phyloP scores from a whole-genome alignment of 2,797 vertebrate species.

The Lacerta viridis region DNA sequence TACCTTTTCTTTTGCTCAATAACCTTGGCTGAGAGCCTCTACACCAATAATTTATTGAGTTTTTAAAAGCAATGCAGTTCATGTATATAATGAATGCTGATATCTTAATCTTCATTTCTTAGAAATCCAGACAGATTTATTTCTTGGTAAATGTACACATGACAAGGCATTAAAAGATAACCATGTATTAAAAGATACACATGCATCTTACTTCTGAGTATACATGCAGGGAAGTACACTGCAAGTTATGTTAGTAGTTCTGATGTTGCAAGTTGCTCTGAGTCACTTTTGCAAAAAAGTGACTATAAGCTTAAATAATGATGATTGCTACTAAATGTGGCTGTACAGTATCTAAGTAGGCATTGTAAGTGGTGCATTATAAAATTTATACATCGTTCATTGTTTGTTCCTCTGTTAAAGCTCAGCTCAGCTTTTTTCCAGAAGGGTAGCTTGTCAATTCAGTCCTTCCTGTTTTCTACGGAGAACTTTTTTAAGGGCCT shows the following conservation, averaged over 20 bases:
- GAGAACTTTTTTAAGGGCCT: constrained; percentile 11
- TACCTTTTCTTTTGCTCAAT: too few relatives aligned
- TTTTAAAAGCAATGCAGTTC: background rate
- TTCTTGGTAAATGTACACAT: background rate
- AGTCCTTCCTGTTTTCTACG: background rate
- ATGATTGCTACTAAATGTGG: background rate
- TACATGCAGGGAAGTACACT: too few relatives aligned
- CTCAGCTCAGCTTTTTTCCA: background rate
- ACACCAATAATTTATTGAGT: background rate
- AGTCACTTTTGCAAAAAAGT: too few relatives aligned
- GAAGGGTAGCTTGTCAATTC: background rate
- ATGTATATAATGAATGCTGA: background rate
- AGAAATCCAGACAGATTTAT: background rate
- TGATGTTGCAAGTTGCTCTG: too few relatives aligned
- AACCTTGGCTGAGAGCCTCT: too few relatives aligned
- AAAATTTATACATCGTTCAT: background rate
- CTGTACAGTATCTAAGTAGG: background rate
- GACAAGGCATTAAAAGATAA: background rate
- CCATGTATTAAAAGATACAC: background rate
- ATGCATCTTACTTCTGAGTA: too few relatives aligned
- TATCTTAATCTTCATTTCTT: background rate
- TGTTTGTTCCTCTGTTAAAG: background rate
- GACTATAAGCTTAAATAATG: background rate
- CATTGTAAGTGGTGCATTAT: too few relatives aligned
- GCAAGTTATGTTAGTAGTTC: too few relatives aligned